Percentiles rank a stretch among this genome's conserved stretches.
phyloP scores from a whole-genome alignment of 2,888 invertebrate genomes.

The Nasonovia ribisnigri region DNA sequence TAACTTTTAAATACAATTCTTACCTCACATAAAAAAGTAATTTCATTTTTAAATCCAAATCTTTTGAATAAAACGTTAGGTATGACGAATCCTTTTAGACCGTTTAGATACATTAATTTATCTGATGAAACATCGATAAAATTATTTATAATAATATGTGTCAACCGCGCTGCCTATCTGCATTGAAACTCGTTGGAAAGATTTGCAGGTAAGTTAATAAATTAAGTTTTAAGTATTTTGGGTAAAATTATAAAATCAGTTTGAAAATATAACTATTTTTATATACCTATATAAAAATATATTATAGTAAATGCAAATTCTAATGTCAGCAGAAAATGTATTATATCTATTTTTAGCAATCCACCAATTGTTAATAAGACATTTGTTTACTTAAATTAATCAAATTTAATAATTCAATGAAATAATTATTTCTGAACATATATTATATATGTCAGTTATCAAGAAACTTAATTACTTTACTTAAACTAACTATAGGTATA shows the following conservation, averaged over 20 bases:
- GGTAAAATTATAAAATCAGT: neutral
- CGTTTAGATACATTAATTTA: neutral
- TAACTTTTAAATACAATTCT: no score
- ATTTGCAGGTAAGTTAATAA: neutral
- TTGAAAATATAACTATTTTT: neutral
- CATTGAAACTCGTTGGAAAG: neutral
- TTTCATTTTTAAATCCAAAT: neutral
- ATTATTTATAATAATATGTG: neutral
- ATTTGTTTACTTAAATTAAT: neutral
- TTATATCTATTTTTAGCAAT: no score
- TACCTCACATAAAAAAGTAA: neutral
- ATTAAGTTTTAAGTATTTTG: neutral
- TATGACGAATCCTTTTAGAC: no score
- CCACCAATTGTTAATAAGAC: no score
- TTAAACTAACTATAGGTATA: neutral
- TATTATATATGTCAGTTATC: neutral
- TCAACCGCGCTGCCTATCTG: neutral
- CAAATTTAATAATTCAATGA: neutral
- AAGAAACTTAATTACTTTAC: neutral
- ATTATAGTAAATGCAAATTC: no score
- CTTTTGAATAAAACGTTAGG: no score
- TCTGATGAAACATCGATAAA: neutral
- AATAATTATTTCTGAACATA: neutral
- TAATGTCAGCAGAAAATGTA: no score
- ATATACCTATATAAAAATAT: no score